Evolutionary conservation across 2,113 vertebrate genomes (phyloP).

Genomic region (Chaetodon trifascialis): DNA sequence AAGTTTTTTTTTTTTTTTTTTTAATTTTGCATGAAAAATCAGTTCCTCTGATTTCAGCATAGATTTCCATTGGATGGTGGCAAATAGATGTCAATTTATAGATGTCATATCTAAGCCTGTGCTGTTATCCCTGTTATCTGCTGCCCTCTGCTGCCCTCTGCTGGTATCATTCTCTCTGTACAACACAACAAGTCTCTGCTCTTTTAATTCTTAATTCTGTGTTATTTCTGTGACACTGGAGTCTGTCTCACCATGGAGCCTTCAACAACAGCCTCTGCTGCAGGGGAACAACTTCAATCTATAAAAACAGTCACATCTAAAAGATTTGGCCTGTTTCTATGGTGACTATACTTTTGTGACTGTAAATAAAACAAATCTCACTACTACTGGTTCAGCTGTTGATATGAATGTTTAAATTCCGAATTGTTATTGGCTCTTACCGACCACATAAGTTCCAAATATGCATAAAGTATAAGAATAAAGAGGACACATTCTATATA

Average conservation of each 20-base stretch:
- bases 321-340: not conserved
- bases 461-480: no score
- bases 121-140: conserved; percentile 25
- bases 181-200: conserved; percentile 16
- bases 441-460: not conserved
- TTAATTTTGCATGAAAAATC: no score
- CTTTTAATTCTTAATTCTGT: no score
- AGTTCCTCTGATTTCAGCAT: no score
- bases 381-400: not conserved
- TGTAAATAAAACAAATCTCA: not conserved
- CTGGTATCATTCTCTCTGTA: not conserved
- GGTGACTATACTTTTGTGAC: not conserved
- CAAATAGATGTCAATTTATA: not conserved
- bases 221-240: not conserved
- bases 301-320: no score
- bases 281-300: no score
- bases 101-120: not conserved
- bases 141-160: conserved; percentile 73
- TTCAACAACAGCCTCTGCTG: no score
- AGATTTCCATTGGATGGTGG: not conserved
- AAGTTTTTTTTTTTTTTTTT: no score
- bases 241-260: no score
- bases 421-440: not conserved
- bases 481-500: no score
- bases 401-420: not conserved